A percentile compares a stretch with the other conserved stretches of the same genome.
Evolutionary conservation across 2,797 vertebrate genomes (phyloP).

Genomic region (Stomatorhinus walkeri): DNA sequence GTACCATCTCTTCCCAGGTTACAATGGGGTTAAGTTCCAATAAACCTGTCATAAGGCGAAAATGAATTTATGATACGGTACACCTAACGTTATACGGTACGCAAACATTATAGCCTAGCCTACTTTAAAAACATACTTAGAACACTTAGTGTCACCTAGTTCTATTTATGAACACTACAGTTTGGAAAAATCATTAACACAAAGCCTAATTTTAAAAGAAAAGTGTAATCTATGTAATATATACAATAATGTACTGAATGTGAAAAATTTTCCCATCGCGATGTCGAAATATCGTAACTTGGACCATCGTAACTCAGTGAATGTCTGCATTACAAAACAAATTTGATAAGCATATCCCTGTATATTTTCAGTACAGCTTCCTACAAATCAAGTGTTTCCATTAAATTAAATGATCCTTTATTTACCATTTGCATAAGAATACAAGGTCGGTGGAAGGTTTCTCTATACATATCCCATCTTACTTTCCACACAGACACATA

Average conservation of each 20-base stretch:
- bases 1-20: not conserved
- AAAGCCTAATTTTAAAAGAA: not conserved
- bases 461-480: not conserved
- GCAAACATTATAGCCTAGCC: not conserved
- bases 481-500: not conserved
- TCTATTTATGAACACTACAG: not conserved
- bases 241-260: not conserved
- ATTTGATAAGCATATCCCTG: not conserved
- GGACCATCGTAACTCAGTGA: not conserved
- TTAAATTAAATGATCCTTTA: not conserved
- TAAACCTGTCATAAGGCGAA: not conserved
- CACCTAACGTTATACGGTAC: not conserved
- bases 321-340: not conserved
- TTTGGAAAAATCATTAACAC: not conserved
- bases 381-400: not conserved
- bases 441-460: not conserved
- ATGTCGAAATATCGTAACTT: not conserved
- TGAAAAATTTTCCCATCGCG: not conserved
- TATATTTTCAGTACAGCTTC: not conserved
- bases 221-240: not conserved
- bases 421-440: not conserved
- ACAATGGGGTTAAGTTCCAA: not conserved
- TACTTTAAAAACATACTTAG: not conserved
- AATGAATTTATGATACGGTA: not conserved
- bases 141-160: not conserved